phyloP scores from a whole-genome alignment of 2,113 vertebrate genomes.

The Lamprologus callipterus region DNA sequence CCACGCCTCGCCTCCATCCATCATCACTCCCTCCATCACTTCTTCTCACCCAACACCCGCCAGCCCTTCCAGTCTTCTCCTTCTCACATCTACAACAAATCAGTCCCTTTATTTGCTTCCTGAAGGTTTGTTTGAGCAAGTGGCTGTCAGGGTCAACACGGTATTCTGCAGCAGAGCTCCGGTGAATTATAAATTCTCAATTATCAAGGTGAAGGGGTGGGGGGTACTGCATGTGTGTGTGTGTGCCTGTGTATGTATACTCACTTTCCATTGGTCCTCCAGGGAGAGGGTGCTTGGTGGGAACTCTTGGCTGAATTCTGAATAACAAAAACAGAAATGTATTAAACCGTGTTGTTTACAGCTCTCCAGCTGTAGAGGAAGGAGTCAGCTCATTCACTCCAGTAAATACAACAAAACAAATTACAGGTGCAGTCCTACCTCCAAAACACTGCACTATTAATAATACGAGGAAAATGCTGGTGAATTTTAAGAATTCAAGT shows the following conservation, averaged over 20 bases:
- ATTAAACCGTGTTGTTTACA: not conserved
- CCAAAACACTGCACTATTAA: not conserved
- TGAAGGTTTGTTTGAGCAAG: slow-evolving; percentile 55
- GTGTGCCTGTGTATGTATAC: slow-evolving; percentile 55
- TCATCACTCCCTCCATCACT: slow-evolving; percentile 45
- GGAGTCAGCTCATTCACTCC: not conserved
- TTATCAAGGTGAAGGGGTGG: slow-evolving; percentile 16
- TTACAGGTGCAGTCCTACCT: not conserved
- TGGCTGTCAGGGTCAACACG: slow-evolving; percentile 18
- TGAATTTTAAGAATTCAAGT: not conserved
- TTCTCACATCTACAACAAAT: slow-evolving; percentile 55
- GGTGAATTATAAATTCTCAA: slow-evolving; percentile 50
- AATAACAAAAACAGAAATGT: slow-evolving; percentile 21
- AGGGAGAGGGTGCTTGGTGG: slow-evolving; percentile 91
- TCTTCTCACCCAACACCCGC: slow-evolving; percentile 11
- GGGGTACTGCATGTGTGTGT: not conserved
- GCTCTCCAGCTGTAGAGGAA: not conserved
- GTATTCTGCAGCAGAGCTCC: slow-evolving; percentile 21
- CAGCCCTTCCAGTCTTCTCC: slow-evolving; percentile 30
- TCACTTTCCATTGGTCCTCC: slow-evolving; percentile 96
- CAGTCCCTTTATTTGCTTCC: slow-evolving; percentile 53
- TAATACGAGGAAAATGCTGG: not conserved
- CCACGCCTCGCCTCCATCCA: slow-evolving; percentile 47
- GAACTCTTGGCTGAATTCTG: slow-evolving; percentile 93
- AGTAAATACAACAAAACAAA: not conserved